Evolutionary conservation across 2,113 vertebrate species (phyloP).

Genomic region (Maccullochella peelii): DNA sequence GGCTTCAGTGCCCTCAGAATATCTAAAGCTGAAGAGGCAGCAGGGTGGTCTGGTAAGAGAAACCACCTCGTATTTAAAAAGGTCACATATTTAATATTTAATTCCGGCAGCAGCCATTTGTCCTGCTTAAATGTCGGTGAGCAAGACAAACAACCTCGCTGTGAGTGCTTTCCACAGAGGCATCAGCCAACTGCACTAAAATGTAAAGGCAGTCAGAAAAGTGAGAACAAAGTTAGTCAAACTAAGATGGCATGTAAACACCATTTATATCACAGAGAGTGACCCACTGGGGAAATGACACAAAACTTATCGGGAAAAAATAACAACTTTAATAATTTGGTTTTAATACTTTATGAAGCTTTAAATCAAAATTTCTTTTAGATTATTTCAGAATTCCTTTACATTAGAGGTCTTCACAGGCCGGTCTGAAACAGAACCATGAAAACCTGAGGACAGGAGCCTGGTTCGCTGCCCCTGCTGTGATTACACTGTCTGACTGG

Average conservation of each 20-base stretch:
- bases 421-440: too few relatives aligned
- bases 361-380: too few relatives aligned
- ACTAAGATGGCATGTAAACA: neutral
- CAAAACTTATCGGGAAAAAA: too few relatives aligned
- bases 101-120: constrained; percentile 52
- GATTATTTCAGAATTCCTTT: too few relatives aligned
- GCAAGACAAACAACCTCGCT: constrained; percentile 25
- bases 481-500: too few relatives aligned
- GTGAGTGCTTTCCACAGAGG: neutral
- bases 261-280: neutral
- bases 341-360: too few relatives aligned
- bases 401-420: too few relatives aligned
- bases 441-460: too few relatives aligned
- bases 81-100: constrained; percentile 69
- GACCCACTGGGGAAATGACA: neutral
- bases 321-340: too few relatives aligned
- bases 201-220: neutral
- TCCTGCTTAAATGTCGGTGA: constrained; percentile 32
- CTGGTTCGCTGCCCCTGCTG: too few relatives aligned
- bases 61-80: constrained; percentile 46
- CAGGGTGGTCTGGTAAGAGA: neutral
- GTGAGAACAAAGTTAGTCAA: neutral
- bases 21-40: constrained; percentile 6
- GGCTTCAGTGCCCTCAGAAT: neutral
- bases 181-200: neutral